Evolutionary conservation across 2,888 invertebrate genomes (phyloP).

Genomic region (Gandaritis pyraliata): DNA sequence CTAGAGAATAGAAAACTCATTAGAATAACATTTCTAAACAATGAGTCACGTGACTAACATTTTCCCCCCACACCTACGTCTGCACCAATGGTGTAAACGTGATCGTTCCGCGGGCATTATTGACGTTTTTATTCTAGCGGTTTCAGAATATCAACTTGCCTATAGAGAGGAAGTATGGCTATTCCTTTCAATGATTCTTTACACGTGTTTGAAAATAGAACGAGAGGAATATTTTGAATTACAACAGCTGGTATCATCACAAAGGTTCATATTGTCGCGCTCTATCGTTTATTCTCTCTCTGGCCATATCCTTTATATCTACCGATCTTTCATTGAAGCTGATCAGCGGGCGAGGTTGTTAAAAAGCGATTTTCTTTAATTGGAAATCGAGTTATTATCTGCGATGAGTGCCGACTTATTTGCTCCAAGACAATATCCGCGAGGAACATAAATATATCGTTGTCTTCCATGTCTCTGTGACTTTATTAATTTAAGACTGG

Average conservation of each 20-base stretch:
- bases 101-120: no score
- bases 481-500: conserved; percentile 8
- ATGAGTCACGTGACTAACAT: no score
- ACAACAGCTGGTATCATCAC: not conserved
- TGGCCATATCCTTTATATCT: conserved; percentile 48
- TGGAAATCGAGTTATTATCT: conserved; percentile 55
- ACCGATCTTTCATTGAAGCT: conserved; percentile 58
- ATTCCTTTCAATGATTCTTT: no score
- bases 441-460: conserved; percentile 35
- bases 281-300: conserved; percentile 5
- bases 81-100: no score
- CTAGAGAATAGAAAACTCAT: no score
- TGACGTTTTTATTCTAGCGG: no score
- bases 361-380: conserved; percentile 62
- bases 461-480: conserved; percentile 18
- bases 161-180: no score
- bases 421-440: conserved; percentile 43
- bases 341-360: conserved; percentile 56
- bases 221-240: no score
- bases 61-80: no score
- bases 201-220: no score
- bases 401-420: conserved; percentile 42
- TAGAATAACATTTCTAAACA: no score
- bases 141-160: no score
- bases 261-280: not conserved